Conservation (phyloP, 2,113 vertebrate species). For the Willisornis vidua region DNA sequence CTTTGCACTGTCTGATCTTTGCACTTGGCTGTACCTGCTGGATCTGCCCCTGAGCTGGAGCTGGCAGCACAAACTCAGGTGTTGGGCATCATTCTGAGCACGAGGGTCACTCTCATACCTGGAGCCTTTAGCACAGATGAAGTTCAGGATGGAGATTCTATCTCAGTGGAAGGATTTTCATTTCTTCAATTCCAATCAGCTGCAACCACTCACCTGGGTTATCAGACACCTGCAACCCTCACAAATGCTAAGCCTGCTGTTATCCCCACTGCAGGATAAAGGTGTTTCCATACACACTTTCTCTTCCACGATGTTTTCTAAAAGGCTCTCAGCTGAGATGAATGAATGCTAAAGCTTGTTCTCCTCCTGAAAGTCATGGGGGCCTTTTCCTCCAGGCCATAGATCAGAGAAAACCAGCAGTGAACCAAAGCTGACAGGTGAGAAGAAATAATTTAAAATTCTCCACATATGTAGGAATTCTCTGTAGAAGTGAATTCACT, state of each 20-base stretch:
- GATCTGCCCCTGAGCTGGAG: background rate
- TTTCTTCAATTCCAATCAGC: background rate
- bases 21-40: background rate
- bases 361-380: background rate
- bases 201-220: background rate
- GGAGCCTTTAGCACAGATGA: background rate
- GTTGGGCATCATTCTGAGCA: background rate
- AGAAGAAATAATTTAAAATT: background rate
- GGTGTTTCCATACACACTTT: background rate
- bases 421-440: background rate
- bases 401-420: background rate
- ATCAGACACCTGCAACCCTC: background rate
- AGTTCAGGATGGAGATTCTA: background rate
- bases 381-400: background rate
- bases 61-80: background rate
- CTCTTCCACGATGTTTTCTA: fast-evolving
- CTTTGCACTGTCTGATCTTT: background rate
- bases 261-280: background rate
- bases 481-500: background rate
- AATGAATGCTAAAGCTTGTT: background rate
- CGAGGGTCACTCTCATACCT: background rate
- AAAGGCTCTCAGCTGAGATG: background rate
- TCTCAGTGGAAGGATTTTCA: background rate
- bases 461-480: background rate
- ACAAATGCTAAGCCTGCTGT: background rate